Base-by-base conservation (phyloP, 2,888 invertebrate species). In the Hypercompe scribonia region DNA sequence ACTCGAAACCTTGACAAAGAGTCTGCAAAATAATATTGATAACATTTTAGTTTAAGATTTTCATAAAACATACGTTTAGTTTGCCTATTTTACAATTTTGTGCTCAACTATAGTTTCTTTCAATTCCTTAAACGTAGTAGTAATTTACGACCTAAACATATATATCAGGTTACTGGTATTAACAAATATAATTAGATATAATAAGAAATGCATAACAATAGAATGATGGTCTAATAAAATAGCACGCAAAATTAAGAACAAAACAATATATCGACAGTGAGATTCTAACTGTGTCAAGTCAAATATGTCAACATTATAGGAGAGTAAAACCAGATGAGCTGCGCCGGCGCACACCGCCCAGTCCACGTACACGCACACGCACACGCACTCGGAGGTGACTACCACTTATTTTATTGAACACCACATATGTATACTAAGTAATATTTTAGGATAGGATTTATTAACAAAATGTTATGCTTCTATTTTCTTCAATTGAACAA, bases 81-180 rank as follows among this genome's bases (percentile, higher is more conserved):
- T 31, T 61, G 31, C 31, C 7, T 31, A 31, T 61, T 61, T 61
- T 31, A 58, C 68, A 68, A 70, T 54, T 54, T 54, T 50, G 42
- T 63, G 65, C 58, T 31, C 61, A 61, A 61, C 15, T 31, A 71
- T 31, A 33, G 33, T 31, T 50, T 50, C 11, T 68, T 65, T 28
- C n/a, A 33, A 64, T 36, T 65, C 34, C 11, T 65, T 24, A 65
- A n/a, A 1, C 11, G 10, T 36, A 65, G n/a, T 65, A 34, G 65
- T 28, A 28, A 18, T 58, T 42, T n/a, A 46, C 13, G 58, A 36
- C 39, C n/a, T 36, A 46, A 28, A 34, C 18, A 64, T 24, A 31
- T 50, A 50, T 15, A 31, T 54, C 50, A 58, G 74, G 80, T 83
- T 78, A 81, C 21, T 74, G 28, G 74, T 81, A 24, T 77, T 71